Conservation (phyloP, 2,888 invertebrate species). For the Masnerella sp. region DNA sequence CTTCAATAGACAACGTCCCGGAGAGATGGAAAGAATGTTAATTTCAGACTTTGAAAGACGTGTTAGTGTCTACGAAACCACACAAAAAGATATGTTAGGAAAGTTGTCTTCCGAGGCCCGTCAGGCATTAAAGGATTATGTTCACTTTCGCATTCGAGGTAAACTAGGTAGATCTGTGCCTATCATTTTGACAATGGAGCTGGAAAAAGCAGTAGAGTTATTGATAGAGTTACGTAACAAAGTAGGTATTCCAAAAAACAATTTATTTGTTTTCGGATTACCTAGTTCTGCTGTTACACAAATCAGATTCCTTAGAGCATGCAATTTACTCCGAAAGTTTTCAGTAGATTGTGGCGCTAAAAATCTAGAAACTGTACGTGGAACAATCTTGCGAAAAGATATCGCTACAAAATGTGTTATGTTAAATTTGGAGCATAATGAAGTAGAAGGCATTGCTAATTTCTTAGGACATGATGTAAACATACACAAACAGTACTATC, state of each 20-base stretch:
- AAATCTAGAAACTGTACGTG: constrained; percentile 50
- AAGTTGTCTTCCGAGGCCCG: neutral
- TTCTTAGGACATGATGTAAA: constrained; percentile 42
- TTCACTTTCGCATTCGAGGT: neutral
- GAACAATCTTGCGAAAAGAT: constrained; percentile 59
- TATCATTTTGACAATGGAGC: constrained; percentile 35
- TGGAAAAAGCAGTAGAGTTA: constrained; percentile 12
- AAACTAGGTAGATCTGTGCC: neutral
- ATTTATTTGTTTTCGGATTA: constrained; percentile 52
- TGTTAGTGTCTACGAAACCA: neutral
- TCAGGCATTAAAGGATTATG: neutral
- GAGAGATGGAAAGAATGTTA: neutral
- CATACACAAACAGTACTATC: constrained; percentile 40
- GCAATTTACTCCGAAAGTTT: constrained; percentile 50
- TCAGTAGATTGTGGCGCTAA: constrained; percentile 49
- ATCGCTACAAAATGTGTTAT: constrained; percentile 57
- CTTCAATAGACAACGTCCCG: neutral
- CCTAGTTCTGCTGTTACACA: neutral
- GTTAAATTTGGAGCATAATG: constrained; percentile 34
- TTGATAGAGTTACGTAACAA: constrained; percentile 23
- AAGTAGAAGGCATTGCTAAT: constrained; percentile 37
- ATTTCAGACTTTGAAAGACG: constrained; percentile 4
- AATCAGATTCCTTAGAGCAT: constrained; percentile 40
- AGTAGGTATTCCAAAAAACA: constrained; percentile 34
- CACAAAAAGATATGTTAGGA: neutral